phyloP scores from a whole-genome alignment of 2,888 invertebrate genomes.

The Hirtodrosophila alboralis region DNA sequence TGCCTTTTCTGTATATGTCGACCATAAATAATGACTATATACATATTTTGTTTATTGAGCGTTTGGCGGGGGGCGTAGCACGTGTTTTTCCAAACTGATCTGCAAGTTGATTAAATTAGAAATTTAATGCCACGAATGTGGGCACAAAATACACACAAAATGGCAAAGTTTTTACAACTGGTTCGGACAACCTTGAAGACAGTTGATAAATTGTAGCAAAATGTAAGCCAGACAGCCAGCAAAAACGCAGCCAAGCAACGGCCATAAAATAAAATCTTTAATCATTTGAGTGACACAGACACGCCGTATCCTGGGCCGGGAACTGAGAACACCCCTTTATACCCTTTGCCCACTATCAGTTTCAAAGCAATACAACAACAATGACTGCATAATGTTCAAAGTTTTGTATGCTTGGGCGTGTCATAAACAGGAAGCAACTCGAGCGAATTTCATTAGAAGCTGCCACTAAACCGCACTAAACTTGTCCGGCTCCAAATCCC shows the following conservation, averaged over 20 bases:
- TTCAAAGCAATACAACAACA: constrained; percentile 19
- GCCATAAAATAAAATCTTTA: constrained; percentile 77
- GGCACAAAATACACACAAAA: constrained; percentile 43
- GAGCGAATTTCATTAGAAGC: constrained; percentile 71
- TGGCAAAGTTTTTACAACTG: constrained; percentile 74
- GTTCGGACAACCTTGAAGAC: constrained; percentile 63
- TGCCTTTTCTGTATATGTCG: constrained; percentile 33
- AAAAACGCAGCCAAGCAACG: constrained; percentile 45
- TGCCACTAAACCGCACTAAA: constrained; percentile 53
- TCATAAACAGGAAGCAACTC: constrained; percentile 67
- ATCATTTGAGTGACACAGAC: constrained; percentile 78
- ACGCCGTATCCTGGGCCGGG: constrained; percentile 37
- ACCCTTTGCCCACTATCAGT: constrained; percentile 18
- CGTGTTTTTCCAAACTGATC: constrained; percentile 2
- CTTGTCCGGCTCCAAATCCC: constrained; percentile 13
- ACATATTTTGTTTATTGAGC: constrained; percentile 38
- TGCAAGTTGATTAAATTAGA: constrained; percentile 76
- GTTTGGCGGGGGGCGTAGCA: too few relatives aligned
- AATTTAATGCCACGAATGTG: constrained; percentile 62
- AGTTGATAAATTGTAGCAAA: constrained; percentile 76
- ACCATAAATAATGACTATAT: constrained; percentile 57
- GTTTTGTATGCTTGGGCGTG: constrained; percentile 53
- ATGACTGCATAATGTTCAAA: constrained; percentile 55
- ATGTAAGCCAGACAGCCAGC: constrained; percentile 54
- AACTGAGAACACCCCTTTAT: constrained; percentile 15